Conservation (phyloP, 2,797 vertebrate genomes). For the Rhynchonycteris naso region DNA sequence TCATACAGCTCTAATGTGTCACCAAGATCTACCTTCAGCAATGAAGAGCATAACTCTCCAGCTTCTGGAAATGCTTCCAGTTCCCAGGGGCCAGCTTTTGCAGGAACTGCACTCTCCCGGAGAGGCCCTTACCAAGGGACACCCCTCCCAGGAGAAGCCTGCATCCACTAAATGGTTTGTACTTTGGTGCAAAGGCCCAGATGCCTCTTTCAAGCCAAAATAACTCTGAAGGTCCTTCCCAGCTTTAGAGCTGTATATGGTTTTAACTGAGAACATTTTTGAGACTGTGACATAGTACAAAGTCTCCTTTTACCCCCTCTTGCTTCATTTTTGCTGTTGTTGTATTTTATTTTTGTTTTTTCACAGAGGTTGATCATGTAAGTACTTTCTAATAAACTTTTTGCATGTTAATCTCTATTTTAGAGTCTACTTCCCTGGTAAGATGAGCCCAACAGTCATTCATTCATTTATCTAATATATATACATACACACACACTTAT, state of each 20-base stretch:
- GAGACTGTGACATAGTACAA: not conserved
- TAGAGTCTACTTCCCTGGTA: not conserved
- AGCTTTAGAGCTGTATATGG: not conserved
- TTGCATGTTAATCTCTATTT: not conserved
- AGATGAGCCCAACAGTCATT: not conserved
- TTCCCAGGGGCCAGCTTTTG: not conserved
- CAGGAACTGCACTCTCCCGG: not conserved
- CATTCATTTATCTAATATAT: not conserved
- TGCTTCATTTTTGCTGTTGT: not conserved
- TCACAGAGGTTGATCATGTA: not conserved
- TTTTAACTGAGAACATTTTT: not conserved
- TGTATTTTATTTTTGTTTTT: not conserved
- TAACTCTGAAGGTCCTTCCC: not conserved
- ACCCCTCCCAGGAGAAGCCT: not conserved
- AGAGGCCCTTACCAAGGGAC: not conserved
- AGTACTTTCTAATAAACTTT: not conserved
- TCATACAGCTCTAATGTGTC: not conserved
- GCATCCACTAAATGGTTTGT: not conserved
- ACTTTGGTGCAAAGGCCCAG: not conserved
- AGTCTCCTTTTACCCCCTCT: not conserved
- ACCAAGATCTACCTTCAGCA: not conserved
- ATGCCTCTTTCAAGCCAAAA: not conserved
- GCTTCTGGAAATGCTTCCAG: not conserved
- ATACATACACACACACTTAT: not conserved
- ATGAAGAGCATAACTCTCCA: not conserved